Conservation (phyloP, 2,888 invertebrate genomes). For the Taphrorychus bicolor region DNA sequence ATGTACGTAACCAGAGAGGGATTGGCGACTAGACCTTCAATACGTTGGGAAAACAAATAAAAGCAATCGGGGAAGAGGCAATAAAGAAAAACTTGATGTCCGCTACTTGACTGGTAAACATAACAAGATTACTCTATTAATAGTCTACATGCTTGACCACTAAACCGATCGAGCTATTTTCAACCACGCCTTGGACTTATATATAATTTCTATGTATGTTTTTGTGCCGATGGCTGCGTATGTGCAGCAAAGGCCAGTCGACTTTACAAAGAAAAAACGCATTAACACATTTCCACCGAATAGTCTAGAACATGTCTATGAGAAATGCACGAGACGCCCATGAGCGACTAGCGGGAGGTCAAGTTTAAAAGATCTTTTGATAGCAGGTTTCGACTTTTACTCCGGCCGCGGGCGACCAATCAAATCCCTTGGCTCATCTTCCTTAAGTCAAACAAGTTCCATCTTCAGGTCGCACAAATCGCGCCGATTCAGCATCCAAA, state of each 20-base stretch:
- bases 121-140: conserved; percentile 34
- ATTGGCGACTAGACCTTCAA: background rate
- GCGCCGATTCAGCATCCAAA: conserved; percentile 33
- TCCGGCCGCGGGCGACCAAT: conserved; percentile 30
- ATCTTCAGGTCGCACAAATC: conserved; percentile 37
- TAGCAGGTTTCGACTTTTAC: conserved; percentile 21
- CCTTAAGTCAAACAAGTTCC: conserved; percentile 40
- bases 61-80: conserved; percentile 8
- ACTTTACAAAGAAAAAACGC: background rate
- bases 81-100: conserved; percentile 26
- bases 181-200: conserved; percentile 22
- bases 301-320: background rate
- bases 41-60: conserved; percentile 21
- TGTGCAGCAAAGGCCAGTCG: conserved; percentile 23
- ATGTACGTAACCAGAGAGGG: background rate
- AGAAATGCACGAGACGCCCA: background rate
- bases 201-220: conserved; percentile 12
- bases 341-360: background rate
- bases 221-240: conserved; percentile 24
- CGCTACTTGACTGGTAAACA: conserved; percentile 19
- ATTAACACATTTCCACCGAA: background rate
- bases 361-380: background rate
- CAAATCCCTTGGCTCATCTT: conserved; percentile 34
- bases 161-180: conserved; percentile 29
- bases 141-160: conserved; percentile 35